Evolutionary conservation across 2,797 vertebrate species (phyloP).

Genomic region (Paratrypauchen microcephalus): DNA sequence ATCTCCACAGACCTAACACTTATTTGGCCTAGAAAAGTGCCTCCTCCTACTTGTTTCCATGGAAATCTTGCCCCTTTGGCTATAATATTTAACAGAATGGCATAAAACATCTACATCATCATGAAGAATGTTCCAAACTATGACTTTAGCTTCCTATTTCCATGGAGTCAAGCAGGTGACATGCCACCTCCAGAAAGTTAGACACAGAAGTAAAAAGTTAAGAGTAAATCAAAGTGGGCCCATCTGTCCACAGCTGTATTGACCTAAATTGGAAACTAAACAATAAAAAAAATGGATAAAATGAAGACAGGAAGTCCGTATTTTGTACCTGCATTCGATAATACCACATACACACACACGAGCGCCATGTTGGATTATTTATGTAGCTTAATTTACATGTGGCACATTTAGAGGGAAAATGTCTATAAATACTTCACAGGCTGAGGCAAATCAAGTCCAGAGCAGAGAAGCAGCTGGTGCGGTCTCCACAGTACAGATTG

Average conservation of each 20-base stretch:
- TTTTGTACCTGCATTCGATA: slow-evolving; percentile 57
- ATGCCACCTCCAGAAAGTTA: no score
- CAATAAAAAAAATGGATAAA: slow-evolving; percentile 34
- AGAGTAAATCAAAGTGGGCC: neutral
- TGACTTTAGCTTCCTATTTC: no score
- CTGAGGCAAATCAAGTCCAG: slow-evolving; percentile 36
- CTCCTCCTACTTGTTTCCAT: no score
- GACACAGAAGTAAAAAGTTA: neutral
- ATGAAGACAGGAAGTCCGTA: slow-evolving; percentile 36
- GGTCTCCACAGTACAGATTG: slow-evolving; percentile 29
- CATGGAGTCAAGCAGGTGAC: no score
- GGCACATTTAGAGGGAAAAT: slow-evolving; percentile 21
- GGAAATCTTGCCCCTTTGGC: no score
- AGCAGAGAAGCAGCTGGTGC: slow-evolving; percentile 40
- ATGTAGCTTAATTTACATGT: slow-evolving; percentile 53
- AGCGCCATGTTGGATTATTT: slow-evolving; percentile 45
- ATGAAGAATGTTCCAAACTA: no score
- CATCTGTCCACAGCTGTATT: neutral
- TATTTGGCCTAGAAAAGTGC: no score
- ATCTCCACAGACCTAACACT: no score
- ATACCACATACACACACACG: slow-evolving; percentile 21
- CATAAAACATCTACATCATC: no score
- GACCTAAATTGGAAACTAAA: slow-evolving; percentile 10
- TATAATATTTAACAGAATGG: no score
- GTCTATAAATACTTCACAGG: slow-evolving; percentile 58